phyloP scores from a whole-genome alignment of 2,113 vertebrate species.

The Syrmaticus mikado region DNA sequence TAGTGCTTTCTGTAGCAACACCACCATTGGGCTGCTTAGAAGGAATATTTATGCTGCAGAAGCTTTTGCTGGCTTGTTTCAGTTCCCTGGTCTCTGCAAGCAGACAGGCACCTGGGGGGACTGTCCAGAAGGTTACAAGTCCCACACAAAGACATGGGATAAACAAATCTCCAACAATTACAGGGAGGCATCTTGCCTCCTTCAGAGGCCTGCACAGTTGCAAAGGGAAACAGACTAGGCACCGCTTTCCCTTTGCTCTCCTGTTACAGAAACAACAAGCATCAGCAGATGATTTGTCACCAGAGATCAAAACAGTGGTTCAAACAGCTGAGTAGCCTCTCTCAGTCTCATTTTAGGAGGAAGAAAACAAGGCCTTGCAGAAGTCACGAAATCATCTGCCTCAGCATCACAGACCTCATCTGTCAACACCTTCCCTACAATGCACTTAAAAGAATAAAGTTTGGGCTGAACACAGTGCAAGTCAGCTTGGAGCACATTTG shows the following conservation, averaged over 20 bases:
- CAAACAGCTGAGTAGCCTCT: neutral
- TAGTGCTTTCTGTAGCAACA: accelerated
- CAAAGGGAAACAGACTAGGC: neutral
- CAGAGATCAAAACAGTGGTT: neutral
- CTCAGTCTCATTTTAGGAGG: neutral
- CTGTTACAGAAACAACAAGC: neutral
- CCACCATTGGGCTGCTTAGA: neutral
- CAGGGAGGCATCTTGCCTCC: neutral
- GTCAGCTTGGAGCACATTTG: neutral
- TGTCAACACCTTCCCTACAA: neutral
- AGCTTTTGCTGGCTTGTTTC: neutral
- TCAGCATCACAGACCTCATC: neutral
- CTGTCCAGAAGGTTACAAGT: neutral
- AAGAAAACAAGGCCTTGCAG: neutral
- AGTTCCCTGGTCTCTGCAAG: neutral
- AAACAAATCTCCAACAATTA: neutral
- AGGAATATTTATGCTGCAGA: neutral
- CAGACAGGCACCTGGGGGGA: neutral
- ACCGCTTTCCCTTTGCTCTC: neutral
- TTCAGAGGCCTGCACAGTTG: neutral
- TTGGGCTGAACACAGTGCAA: accelerated
- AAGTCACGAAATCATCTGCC: neutral
- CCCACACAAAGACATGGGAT: neutral
- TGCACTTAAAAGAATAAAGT: accelerated
- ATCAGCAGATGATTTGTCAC: neutral